phyloP scores from a whole-genome alignment of 2,113 vertebrate genomes.

The Apteryx mantelli region DNA sequence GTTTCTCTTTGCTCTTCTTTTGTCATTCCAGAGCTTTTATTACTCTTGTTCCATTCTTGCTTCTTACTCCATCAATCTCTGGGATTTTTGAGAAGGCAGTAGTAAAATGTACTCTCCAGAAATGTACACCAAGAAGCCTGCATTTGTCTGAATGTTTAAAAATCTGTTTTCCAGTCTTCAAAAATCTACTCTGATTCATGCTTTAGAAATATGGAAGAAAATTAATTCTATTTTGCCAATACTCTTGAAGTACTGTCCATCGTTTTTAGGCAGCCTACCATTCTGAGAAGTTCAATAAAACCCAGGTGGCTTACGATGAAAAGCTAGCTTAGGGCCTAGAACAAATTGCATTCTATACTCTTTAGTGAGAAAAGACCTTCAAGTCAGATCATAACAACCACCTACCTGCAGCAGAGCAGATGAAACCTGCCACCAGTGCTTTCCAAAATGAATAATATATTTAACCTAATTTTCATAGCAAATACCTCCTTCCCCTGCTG shows the following conservation, averaged over 20 bases:
- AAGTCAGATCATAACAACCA: neutral
- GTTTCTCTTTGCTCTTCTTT: neutral
- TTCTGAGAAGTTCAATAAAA: neutral
- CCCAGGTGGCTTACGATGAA: neutral
- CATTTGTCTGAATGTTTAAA: neutral
- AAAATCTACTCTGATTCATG: neutral
- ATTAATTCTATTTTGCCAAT: neutral
- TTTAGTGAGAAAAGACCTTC: neutral
- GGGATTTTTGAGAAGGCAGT: neutral
- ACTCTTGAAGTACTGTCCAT: neutral
- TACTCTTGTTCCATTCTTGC: neutral
- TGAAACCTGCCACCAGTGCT: neutral
- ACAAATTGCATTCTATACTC: neutral
- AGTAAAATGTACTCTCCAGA: neutral
- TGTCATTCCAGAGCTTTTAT: neutral
- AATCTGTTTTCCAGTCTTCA: neutral
- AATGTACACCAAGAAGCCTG: neutral
- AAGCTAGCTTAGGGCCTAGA: neutral
- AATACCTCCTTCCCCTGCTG: rapidly evolving
- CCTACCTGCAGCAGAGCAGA: neutral
- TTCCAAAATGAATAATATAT: too few relatives aligned
- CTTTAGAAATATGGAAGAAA: neutral
- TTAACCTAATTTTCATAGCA: neutral
- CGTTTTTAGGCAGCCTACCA: neutral
- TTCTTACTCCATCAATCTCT: neutral